Base-by-base conservation (phyloP, 2,888 invertebrate genomes). In the Balanococcus diminutus region DNA sequence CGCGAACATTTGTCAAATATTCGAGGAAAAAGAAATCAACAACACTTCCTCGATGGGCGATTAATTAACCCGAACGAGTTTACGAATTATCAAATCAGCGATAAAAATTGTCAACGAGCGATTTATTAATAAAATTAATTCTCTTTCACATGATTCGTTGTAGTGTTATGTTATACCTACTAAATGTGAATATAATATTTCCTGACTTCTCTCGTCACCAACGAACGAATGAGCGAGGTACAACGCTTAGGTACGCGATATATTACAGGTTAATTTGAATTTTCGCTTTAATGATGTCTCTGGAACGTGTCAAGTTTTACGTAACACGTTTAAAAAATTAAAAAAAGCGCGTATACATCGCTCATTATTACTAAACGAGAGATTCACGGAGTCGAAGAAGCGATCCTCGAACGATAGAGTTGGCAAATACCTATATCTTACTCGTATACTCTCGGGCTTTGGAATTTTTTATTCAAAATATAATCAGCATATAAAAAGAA, bases 401-500 rank as follows among this genome's bases (percentile, higher is more conserved):
- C 8, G 56, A 56, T 56, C 22, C 22, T 1, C 22, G 56, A 22
- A 51, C 51, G 19, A 22, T 22, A 22, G 22, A 22, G 22, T 56
- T 56, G 22, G 56, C 56, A 22, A 56, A 56, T 22, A 22, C 9
- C 56, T n/a, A n/a, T n/a, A n/a, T n/a, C n/a, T n/a, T n/a, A n/a
- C n/a, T n/a, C n/a, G n/a, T n/a, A n/a, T n/a, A n/a, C 56, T 56
- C 19, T 51, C 51, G 51, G 19, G 9, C 9, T 56, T 22, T 8
- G 56, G 56, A 56, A 56, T 56, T 56, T 56, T 56, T 56, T 19
- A 56, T 22, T 56, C 19, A 22, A 22, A 46, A 14, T 1, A 19
- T 56, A 56, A 56, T 56, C 56, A 56, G 56, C 56, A 56, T 56
- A 56, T 56, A 56, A 56, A 56, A 56, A 56, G 56, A 56, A 56